Base-by-base conservation (phyloP, 2,888 invertebrate species). In the Calameuta filiformis region DNA sequence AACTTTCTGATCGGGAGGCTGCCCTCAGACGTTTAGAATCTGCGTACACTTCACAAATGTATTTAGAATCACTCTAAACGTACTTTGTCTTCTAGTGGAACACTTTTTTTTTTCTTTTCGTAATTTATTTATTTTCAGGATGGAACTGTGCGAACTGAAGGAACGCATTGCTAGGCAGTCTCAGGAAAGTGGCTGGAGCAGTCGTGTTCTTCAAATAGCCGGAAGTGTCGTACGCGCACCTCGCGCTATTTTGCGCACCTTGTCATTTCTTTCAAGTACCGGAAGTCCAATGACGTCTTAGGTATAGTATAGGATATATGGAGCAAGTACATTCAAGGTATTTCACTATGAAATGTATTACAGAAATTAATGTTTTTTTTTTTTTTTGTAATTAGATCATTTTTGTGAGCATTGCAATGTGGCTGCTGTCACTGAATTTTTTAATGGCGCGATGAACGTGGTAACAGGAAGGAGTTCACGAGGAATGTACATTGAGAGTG, bases 141-240 rank as follows among this genome's bases (percentile, higher is more conserved):
- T 75, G 76, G 86, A 90, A 82, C 75, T 90, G 69, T 86, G 81
- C 12, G 89, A 89, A 15, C 81, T 91, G 35, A 86, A 83, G 68
- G 90, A 89, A 69, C 88, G 85, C 35, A 12, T 89, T 37, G 68
- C 86, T 69, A 85, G 86, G 2, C 88, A 89, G 78, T 87, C 89
- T 11, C 85, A 87, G 73, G 87, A 88, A 77, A 81, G 79, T 73
- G 85, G 89, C 33, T 91, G 91, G 91, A 88, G 90, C 73, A 88
- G 83, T 73, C 84, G 87, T 81, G 85, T 91, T 79, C 80, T 91
- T 37, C 90, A 91, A 83, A 84, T 91, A 68, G 90, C 90, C 75
- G 90, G 89, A 68, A 90, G 85, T 73, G 85, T 91, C 15, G 89
- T 87, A 6, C 87, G 90, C 34, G 89, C 87, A 9, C 91, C 91